Evolutionary conservation across 1,140 invertebrate species (phyloP), one percentile per base, ranked within the genome.

Genomic region (Leucophenga varia): DNA sequence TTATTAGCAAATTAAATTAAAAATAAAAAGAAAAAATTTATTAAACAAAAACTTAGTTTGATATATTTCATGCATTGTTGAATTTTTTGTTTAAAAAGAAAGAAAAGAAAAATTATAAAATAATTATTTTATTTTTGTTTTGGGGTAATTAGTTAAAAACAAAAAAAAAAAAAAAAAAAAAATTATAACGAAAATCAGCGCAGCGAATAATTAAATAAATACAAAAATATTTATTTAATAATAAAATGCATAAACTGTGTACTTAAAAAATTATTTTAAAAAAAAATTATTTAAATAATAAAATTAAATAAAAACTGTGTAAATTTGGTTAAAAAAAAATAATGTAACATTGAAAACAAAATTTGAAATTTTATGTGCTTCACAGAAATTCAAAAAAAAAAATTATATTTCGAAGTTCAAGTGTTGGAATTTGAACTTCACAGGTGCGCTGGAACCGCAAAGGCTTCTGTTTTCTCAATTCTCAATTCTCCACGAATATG

Each of bases 171-270:
- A 59, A 59, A 47, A 68, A 49, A 55, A 60, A 64, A n/a, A 40
- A 21, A 40, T 21, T 21, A 43, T 20, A 67, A 61, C 67, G 63
- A 67, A 56, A 59, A 71, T 55, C 50, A 65, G 61, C 63, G 57
- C 67, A 70, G 65, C 61, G 65, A 70, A 70, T 31, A 39, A 31
- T 39, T 30, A n/a, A n/a, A 47, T 52, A 61, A 59, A 45, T 54
- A 49, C 50, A 55, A 52, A 57, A 49, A 13, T 37, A 17, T 37
- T 37, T 7, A 37, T 13, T n/a, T n/a, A n/a, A n/a, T n/a, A n/a
- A n/a, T n/a, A n/a, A n/a, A n/a, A n/a, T n/a, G 20, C 16, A 47
- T 13, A 52, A 47, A 51, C 31, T 40, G 28, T 47, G 36, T 40
- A 41, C 28, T 36, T 14, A 51, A 50, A 61, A 47, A 54, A 41